Evolutionary conservation across 2,797 vertebrate genomes (phyloP).

Genomic region (Syngnathus acus): DNA sequence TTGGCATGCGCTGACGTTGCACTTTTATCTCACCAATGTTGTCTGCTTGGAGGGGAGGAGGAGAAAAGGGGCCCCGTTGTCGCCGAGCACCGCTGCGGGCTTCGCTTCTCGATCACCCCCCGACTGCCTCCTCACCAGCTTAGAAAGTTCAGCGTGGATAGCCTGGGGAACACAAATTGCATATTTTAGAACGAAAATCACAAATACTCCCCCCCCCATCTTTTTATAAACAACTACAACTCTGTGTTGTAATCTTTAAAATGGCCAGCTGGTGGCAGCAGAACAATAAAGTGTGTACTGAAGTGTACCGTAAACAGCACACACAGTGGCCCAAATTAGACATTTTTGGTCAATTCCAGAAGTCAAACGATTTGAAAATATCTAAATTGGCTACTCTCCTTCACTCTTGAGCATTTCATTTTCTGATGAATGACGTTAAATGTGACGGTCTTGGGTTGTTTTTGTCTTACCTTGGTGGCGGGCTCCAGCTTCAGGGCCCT

Average conservation of each 20-base stretch:
- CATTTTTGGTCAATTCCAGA: no score
- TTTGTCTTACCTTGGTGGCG: conserved; percentile 69
- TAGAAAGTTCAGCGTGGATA: conserved; percentile 76
- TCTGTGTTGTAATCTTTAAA: conserved; percentile 27
- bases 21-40: conserved; percentile 43
- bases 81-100: conserved; percentile 53
- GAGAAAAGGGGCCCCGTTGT: conserved; percentile 56
- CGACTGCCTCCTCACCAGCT: conserved; percentile 68
- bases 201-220: no score
- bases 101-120: conserved; percentile 56
- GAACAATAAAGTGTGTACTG: conserved; percentile 15
- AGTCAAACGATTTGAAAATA: no score
- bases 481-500: conserved; percentile 81
- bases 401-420: no score
- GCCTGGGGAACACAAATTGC: conserved; percentile 52
- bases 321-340: no score
- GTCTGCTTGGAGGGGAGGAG: conserved; percentile 56
- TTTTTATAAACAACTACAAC: neutral
- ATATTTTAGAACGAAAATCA: no score
- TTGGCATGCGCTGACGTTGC: neutral
- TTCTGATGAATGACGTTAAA: no score
- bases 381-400: no score
- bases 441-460: no score
- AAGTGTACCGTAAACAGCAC: neutral
- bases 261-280: conserved; percentile 57